phyloP scores from a whole-genome alignment of 1,140 invertebrate genomes.

The Polyergus mexicanus region DNA sequence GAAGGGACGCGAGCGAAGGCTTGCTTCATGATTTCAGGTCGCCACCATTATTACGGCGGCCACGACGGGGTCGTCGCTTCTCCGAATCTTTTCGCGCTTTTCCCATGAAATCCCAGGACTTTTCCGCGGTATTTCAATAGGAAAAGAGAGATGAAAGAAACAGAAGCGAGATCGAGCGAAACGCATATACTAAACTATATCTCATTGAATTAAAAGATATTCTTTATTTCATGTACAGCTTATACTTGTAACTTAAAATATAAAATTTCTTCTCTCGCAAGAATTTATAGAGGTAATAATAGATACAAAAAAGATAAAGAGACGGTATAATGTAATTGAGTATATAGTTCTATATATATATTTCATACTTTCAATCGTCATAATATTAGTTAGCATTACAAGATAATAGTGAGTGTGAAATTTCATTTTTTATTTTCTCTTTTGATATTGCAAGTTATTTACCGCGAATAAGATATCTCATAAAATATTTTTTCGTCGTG shows the following conservation, averaged over 20 bases:
- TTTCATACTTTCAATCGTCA: no score
- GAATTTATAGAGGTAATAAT: neutral
- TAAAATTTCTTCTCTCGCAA: neutral
- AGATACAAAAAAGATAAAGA: neutral
- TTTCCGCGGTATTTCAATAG: conserved; percentile 22
- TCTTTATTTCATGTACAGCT: neutral
- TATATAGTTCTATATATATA: no score
- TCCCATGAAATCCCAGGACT: conserved; percentile 1
- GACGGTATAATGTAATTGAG: neutral
- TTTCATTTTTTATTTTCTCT: neutral
- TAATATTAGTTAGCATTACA: no score
- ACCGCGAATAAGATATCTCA: neutral
- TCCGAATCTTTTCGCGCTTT: conserved; percentile 25
- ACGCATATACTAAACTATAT: neutral
- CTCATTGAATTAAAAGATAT: neutral
- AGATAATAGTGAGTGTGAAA: no score
- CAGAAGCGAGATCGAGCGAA: neutral
- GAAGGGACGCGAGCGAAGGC: conserved; percentile 58
- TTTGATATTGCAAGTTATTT: neutral
- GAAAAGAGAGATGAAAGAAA: neutral
- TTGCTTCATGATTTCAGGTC: conserved; percentile 82
- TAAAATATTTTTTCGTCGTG: neutral
- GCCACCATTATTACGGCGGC: conserved; percentile 71
- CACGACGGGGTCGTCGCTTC: conserved; percentile 16
- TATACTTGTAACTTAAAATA: neutral